These are phyloP conservation scores for Illadopsis cleaveri DNA, from an alignment of 2,113 vertebrate species.

Conservation along the genomic window DNA sequence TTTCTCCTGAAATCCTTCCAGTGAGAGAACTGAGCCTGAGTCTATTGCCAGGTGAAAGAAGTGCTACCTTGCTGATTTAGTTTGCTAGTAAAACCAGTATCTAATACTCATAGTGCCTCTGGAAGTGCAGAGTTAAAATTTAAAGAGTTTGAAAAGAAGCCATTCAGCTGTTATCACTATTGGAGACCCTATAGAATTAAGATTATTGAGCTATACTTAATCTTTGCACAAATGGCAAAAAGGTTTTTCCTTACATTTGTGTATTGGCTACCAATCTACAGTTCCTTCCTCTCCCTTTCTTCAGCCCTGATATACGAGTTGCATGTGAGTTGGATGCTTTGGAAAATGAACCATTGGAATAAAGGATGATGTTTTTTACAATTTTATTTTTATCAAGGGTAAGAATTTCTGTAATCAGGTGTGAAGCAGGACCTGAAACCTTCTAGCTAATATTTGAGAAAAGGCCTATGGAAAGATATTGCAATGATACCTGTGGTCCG, in stretches of 20 bases:
- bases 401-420: neutral
- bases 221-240: neutral
- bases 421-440: neutral
- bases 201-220: neutral
- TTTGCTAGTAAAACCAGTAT: neutral
- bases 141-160: neutral
- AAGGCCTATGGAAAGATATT: neutral
- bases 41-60: neutral
- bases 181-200: neutral
- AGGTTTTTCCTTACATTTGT: neutral
- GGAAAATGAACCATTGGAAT: neutral
- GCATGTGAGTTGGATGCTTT: neutral
- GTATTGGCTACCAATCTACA: neutral
- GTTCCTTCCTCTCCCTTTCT: neutral
- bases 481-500: neutral
- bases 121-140: neutral
- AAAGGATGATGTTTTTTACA: neutral
- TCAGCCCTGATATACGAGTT: accelerated
- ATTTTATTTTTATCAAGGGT: neutral
- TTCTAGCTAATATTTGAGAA: neutral
- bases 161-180: neutral
- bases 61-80: neutral
- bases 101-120: neutral
- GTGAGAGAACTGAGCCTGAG: neutral
- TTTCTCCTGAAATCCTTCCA: neutral